phyloP scores from a whole-genome alignment of 2,888 invertebrate species.

The Tetanocera ferruginea region DNA sequence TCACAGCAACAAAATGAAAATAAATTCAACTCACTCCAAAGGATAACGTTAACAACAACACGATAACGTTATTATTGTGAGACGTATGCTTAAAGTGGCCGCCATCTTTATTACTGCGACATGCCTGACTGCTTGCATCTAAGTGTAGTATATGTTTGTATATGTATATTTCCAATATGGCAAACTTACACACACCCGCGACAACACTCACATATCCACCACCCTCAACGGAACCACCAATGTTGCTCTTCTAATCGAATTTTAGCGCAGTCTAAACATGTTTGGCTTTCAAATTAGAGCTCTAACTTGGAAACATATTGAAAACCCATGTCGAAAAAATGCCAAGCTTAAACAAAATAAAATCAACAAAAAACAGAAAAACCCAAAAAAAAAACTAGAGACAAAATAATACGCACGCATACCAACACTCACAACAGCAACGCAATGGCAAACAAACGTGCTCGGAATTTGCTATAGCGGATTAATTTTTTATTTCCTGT shows the following conservation, averaged over 20 bases:
- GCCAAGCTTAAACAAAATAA: neutral
- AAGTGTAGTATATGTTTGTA: neutral
- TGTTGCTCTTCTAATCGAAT: conserved; percentile 28
- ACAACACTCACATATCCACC: neutral
- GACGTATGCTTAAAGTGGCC: neutral
- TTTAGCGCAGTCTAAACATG: conserved; percentile 13
- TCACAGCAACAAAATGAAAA: conserved; percentile 23
- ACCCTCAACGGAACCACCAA: neutral
- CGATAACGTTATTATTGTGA: conserved; percentile 13
- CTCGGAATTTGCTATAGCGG: conserved; percentile 60
- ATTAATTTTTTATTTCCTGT: conserved; percentile 56
- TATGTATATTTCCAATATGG: conserved; percentile 12
- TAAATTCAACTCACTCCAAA: conserved; percentile 14
- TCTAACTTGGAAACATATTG: conserved; percentile 14
- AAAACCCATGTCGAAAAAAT: neutral
- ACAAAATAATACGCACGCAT: neutral
- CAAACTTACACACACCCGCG: neutral
- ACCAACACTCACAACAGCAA: conserved; percentile 3
- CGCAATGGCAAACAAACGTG: conserved; percentile 54
- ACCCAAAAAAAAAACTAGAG: neutral
- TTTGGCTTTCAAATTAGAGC: conserved; percentile 24
- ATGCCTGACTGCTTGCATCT: neutral
- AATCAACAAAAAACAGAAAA: neutral
- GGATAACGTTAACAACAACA: neutral
- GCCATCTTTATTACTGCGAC: neutral